Conservation (phyloP, 2,888 invertebrate species). For the Cryptus armator region DNA sequence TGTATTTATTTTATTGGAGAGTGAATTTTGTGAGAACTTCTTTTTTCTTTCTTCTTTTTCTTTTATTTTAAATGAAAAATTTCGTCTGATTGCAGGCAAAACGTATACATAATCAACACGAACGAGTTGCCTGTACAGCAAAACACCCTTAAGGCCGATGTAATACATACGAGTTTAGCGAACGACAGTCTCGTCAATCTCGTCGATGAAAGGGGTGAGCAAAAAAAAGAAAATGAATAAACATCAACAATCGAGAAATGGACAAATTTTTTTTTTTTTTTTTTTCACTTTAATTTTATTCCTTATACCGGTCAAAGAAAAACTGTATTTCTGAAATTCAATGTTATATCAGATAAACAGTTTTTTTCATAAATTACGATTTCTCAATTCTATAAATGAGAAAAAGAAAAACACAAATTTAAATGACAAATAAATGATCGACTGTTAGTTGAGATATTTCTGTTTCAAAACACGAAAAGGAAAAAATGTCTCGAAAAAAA, state of each 20-base stretch:
- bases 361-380: no score
- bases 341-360: no score
- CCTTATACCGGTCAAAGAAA: no score
- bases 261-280: neutral
- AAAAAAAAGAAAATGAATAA: neutral
- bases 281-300: no score
- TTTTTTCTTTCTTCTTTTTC: neutral
- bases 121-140: conserved; percentile 67
- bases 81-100: conserved; percentile 78
- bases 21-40: neutral
- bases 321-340: no score
- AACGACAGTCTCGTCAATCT: conserved; percentile 70
- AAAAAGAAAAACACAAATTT: no score
- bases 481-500: no score
- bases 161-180: conserved; percentile 75
- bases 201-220: conserved; percentile 77
- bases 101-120: conserved; percentile 82
- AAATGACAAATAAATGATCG: no score
- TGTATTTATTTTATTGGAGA: neutral
- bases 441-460: no score
- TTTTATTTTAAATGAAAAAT: conserved; percentile 33
- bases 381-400: no score
- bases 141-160: conserved; percentile 72
- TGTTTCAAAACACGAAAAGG: no score
- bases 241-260: neutral